These are phyloP conservation scores for Stichopus chloronotus DNA, from an alignment of 35 echinoderm and acorn worm species.

Conservation along the genomic window DNA sequence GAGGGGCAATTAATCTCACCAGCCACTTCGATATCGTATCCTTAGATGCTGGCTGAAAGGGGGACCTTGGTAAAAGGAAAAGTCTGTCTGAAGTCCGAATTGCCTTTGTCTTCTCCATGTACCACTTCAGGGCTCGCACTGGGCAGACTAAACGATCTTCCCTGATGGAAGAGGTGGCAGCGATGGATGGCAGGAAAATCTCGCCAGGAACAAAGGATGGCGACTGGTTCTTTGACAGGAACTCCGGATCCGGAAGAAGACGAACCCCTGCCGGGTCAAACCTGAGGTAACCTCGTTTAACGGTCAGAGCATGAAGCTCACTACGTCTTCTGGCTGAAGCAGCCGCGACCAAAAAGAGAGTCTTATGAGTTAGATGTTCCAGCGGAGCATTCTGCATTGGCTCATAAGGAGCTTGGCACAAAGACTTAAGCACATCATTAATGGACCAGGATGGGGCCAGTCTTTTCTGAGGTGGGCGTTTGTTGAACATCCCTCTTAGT, in stretches of 20 bases:
- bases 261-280: not conserved
- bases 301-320: no score
- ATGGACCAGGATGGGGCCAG: constrained; percentile 49
- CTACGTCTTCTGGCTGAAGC: constrained; percentile 13
- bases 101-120: not conserved
- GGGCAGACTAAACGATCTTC: no score
- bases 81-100: no score
- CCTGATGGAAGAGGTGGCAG: no score
- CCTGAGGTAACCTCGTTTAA: constrained; percentile 13
- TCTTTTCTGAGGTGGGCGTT: not conserved
- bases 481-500: constrained; percentile 24
- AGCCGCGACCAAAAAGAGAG: no score
- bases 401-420: constrained; percentile 2
- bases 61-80: no score
- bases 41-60: no score
- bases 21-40: no score
- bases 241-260: not conserved
- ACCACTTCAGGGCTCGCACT: no score
- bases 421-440: not conserved
- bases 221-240: not conserved
- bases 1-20: no score
- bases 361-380: constrained; percentile 49
- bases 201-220: not conserved
- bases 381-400: not conserved
- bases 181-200: not conserved